Percentiles rank a stretch among this genome's conserved stretches.
These are phyloP conservation scores for Phoebastria nigripes DNA, from an alignment of 2,797 vertebrate genomes.

Conservation along the genomic window DNA sequence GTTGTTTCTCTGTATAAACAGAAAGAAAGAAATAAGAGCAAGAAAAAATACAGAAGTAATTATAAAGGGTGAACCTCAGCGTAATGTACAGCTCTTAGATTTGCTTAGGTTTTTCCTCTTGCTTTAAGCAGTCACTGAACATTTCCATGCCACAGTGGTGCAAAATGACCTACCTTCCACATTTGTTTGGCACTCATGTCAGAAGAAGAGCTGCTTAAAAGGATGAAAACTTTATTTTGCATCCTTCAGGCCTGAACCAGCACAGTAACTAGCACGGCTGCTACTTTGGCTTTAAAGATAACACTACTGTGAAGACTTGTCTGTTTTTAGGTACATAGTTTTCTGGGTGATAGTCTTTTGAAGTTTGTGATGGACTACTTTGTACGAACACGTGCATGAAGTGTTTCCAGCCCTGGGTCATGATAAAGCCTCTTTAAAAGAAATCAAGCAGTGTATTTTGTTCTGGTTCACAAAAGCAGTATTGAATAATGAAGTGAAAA, in stretches of 20 bases:
- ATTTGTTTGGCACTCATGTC: neutral
- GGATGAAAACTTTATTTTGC: neutral
- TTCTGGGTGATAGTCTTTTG: slow-evolving; percentile 25
- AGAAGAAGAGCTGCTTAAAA: neutral
- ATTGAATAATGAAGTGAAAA: neutral
- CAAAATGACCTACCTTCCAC: neutral
- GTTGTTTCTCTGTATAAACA: neutral
- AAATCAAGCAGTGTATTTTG: slow-evolving; percentile 24
- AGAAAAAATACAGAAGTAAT: neutral
- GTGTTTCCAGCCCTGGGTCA: slow-evolving; percentile 17
- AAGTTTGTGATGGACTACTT: slow-evolving; percentile 34
- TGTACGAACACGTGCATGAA: neutral
- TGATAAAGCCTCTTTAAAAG: slow-evolving; percentile 35
- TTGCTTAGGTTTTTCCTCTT: neutral
- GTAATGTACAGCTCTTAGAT: neutral
- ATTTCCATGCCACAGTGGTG: neutral
- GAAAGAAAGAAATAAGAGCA: neutral
- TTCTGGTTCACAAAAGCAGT: neutral
- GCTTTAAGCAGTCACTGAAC: neutral
- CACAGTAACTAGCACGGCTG: neutral
- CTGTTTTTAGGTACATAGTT: neutral
- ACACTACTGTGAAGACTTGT: neutral
- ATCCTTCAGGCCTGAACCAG: neutral
- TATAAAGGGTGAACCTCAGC: neutral
- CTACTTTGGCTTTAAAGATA: slow-evolving; percentile 7